phyloP scores from a whole-genome alignment of 2,113 vertebrate genomes.

The Colius striatus region DNA sequence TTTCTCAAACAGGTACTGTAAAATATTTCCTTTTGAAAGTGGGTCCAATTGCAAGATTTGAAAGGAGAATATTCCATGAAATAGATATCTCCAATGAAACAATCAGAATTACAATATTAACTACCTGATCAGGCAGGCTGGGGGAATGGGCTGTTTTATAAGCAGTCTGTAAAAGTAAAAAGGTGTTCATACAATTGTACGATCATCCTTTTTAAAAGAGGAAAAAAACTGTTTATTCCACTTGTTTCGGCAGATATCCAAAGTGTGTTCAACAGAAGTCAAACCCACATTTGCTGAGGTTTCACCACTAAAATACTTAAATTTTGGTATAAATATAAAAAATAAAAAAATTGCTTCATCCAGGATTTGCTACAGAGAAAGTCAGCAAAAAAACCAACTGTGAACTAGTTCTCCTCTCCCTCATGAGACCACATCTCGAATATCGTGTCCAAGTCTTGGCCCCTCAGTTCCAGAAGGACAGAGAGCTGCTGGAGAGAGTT shows the following conservation, averaged over 20 bases:
- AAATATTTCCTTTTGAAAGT: slow-evolving; percentile 68
- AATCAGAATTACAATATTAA: slow-evolving; percentile 56
- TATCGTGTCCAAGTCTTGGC: too few relatives aligned
- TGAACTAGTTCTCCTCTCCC: neutral
- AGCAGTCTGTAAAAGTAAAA: neutral
- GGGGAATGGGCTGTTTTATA: neutral
- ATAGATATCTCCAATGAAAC: slow-evolving; percentile 48
- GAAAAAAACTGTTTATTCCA: neutral
- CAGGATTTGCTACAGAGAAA: slow-evolving; percentile 23
- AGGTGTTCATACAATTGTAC: neutral
- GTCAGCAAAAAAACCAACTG: slow-evolving; percentile 67
- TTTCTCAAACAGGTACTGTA: slow-evolving; percentile 42
- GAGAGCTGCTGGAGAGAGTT: too few relatives aligned
- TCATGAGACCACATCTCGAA: too few relatives aligned
- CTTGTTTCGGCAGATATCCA: neutral
- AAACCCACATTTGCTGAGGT: neutral
- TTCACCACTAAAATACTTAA: neutral
- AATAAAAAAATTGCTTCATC: slow-evolving; percentile 12
- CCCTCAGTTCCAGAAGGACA: too few relatives aligned
- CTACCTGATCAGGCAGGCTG: neutral
- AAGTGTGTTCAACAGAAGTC: neutral
- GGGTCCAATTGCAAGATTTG: slow-evolving; percentile 64
- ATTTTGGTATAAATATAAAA: slow-evolving; percentile 33
- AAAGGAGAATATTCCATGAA: slow-evolving; percentile 21
- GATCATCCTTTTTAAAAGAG: neutral